phyloP scores from a whole-genome alignment of 35 echinoderm and acorn worm species.

The Ophioderma brevispina region DNA sequence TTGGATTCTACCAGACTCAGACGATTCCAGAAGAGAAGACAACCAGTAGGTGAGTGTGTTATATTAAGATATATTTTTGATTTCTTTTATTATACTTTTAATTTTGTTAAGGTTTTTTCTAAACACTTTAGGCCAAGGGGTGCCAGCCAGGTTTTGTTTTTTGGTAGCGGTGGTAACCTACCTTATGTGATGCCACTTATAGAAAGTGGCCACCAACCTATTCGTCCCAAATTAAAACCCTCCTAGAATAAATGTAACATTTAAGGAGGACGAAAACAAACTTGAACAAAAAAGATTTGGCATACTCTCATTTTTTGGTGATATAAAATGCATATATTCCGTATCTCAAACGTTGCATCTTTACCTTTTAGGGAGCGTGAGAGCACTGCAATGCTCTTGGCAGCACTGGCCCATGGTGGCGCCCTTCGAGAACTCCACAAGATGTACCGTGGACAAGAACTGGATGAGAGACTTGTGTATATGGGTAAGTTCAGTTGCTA shows the following conservation, averaged over 20 bases:
- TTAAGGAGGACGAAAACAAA: too few relatives aligned
- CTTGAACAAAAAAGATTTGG: not conserved
- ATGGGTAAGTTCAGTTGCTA: constrained; percentile 77
- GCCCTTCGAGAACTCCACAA: constrained; percentile 91
- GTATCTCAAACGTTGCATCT: too few relatives aligned
- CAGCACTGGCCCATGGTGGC: constrained; percentile 88
- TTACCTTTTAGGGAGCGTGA: constrained; percentile 85
- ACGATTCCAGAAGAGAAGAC: constrained; percentile 60
- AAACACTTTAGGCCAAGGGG: too few relatives aligned
- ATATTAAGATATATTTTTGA: too few relatives aligned
- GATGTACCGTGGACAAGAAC: constrained; percentile 70
- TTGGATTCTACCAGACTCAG: constrained; percentile 80
- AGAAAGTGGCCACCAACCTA: too few relatives aligned
- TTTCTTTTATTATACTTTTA: too few relatives aligned
- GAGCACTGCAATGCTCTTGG: constrained; percentile 81
- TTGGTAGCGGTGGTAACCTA: too few relatives aligned
- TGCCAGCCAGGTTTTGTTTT: too few relatives aligned
- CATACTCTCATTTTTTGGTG: not conserved
- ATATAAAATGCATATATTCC: not conserved
- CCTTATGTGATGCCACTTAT: too few relatives aligned
- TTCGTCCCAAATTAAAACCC: too few relatives aligned
- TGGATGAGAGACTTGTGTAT: constrained; percentile 81
- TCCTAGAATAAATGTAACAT: too few relatives aligned
- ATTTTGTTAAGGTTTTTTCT: too few relatives aligned
- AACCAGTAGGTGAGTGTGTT: constrained; percentile 69